Conservation (phyloP, 2,113 vertebrate genomes). For the Tiliqua scincoides region DNA sequence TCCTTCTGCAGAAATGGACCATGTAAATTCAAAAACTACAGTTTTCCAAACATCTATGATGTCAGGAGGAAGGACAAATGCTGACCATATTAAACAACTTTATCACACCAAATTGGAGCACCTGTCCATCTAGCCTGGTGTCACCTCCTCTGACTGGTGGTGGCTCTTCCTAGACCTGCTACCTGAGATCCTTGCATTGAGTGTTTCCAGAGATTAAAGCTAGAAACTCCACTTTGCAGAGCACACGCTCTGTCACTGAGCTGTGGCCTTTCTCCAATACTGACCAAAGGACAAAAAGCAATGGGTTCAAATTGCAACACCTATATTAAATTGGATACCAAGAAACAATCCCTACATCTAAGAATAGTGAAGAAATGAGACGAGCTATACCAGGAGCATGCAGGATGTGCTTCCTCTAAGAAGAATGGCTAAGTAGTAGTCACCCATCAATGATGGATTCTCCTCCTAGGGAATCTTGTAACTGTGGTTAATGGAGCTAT, state of each 20-base stretch:
- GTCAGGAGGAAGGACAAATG: not conserved
- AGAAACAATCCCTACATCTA: not conserved
- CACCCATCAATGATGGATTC: no score
- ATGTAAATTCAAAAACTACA: not conserved
- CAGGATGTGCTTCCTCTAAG: not conserved
- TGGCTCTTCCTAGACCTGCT: not conserved
- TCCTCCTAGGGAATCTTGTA: not conserved
- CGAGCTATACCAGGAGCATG: not conserved
- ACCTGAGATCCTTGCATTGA: not conserved
- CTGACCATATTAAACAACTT: not conserved
- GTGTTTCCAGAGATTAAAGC: not conserved
- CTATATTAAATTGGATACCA: not conserved
- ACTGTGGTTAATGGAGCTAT: not conserved
- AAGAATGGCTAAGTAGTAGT: not conserved
- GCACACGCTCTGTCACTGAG: not conserved
- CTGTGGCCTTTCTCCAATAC: not conserved
- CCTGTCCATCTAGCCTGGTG: no score
- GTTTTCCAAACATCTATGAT: not conserved
- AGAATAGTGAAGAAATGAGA: not conserved
- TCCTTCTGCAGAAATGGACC: not conserved
- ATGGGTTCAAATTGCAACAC: not conserved
- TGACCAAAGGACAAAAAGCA: not conserved
- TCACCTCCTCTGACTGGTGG: not conserved
- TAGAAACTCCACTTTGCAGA: not conserved
- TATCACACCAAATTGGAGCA: no score